A percentile compares a stretch with the other conserved stretches of the same genome.
Conservation (phyloP, 2,888 invertebrate genomes). For the Scaptomyza caliginosa region DNA sequence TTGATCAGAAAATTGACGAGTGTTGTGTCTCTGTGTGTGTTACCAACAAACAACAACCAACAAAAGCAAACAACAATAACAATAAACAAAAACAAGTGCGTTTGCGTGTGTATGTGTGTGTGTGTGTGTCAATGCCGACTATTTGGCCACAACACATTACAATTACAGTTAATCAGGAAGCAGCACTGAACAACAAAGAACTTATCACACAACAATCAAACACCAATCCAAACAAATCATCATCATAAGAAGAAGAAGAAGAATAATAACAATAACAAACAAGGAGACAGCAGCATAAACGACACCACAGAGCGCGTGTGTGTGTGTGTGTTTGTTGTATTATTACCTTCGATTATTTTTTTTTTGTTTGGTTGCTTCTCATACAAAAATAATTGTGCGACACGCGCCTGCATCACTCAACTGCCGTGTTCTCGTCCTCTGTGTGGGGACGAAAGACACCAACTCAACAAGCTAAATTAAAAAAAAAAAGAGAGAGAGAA, state of each 20-base stretch:
- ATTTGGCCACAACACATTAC: slow-evolving; percentile 12
- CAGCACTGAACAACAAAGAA: slow-evolving; percentile 14
- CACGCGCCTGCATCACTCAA: slow-evolving; percentile 11
- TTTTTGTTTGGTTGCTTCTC: slow-evolving; percentile 47
- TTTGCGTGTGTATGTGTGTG: slow-evolving; percentile 18
- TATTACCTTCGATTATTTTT: slow-evolving; percentile 6
- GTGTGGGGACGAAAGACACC: slow-evolving; percentile 5
- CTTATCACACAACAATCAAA: slow-evolving; percentile 16
- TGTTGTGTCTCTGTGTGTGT: slow-evolving; percentile 56
- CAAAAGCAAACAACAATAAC: not conserved
- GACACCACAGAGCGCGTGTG: slow-evolving; percentile 29
- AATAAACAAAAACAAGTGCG: not conserved
- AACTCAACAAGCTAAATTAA: slow-evolving; percentile 9
- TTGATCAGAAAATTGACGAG: slow-evolving; percentile 46
- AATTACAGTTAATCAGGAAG: slow-evolving; percentile 12
- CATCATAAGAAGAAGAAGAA: not conserved
- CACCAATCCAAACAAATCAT: slow-evolving; percentile 8
- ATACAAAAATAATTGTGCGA: slow-evolving; percentile 5
- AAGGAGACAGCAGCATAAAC: slow-evolving; percentile 19
- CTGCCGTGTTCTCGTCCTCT: slow-evolving; percentile 20
- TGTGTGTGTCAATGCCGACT: slow-evolving; percentile 23
- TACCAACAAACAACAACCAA: slow-evolving; percentile 22
- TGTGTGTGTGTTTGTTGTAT: slow-evolving; percentile 31
- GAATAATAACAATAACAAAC: not conserved
- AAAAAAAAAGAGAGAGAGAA: not conserved